Conservation (phyloP, 2,888 invertebrate species). For the Parnassius smintheus region DNA sequence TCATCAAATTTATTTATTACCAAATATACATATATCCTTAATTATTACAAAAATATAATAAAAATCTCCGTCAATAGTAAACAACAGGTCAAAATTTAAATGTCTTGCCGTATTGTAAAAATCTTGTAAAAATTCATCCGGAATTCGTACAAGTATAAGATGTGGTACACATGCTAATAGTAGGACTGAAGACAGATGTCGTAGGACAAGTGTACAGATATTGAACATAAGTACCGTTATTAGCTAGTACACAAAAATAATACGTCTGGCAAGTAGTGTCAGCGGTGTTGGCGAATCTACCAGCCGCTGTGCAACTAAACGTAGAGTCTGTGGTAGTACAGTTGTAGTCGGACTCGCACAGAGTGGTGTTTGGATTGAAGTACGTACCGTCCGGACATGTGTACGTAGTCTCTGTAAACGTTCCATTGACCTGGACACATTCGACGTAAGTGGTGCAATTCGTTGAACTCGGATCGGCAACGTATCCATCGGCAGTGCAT, state of each 20-base stretch:
- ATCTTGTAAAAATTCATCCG: conserved; percentile 4
- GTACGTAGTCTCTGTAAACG: conserved; percentile 45
- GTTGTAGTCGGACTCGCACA: conserved; percentile 44
- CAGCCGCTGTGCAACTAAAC: conserved; percentile 58
- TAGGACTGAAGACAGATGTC: conserved; percentile 65
- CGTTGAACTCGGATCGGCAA: conserved; percentile 50
- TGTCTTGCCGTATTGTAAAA: too few relatives aligned
- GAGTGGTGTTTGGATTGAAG: conserved; percentile 55
- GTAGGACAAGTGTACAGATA: conserved; percentile 66
- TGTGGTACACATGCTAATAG: conserved; percentile 54
- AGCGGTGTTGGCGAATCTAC: conserved; percentile 59
- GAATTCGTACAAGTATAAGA: conserved; percentile 53
- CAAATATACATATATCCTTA: too few relatives aligned
- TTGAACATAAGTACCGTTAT: conserved; percentile 47
- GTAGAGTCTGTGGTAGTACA: conserved; percentile 1
- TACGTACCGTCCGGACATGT: conserved; percentile 52
- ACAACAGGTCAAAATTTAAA: too few relatives aligned
- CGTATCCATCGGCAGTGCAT: conserved; percentile 52
- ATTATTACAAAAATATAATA: too few relatives aligned
- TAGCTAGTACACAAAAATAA: conserved; percentile 55
- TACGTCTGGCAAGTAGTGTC: conserved; percentile 67
- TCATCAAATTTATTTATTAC: too few relatives aligned
- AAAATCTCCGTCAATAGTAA: too few relatives aligned
- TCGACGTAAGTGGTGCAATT: conserved; percentile 56
- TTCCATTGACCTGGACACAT: conserved; percentile 52